Conservation (phyloP, 2,797 vertebrate species). For the Adelosebastes latens region DNA sequence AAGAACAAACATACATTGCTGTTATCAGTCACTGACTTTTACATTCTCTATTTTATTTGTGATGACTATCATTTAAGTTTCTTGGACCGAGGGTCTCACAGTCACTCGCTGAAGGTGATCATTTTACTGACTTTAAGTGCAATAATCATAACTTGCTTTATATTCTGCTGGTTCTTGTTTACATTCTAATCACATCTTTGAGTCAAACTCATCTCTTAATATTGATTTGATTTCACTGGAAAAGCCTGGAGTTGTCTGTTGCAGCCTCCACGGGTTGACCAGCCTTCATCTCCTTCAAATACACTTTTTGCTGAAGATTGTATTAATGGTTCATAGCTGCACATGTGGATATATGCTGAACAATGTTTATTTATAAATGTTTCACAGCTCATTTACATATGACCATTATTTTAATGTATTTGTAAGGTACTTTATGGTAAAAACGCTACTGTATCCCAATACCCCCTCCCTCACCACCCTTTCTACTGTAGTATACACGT, state of each 20-base stretch:
- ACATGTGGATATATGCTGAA: slow-evolving; percentile 29
- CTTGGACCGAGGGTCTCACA: neutral
- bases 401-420: slow-evolving; percentile 33
- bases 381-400: slow-evolving; percentile 8
- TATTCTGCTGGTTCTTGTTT: slow-evolving; percentile 62
- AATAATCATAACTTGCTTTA: slow-evolving; percentile 65
- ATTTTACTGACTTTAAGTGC: slow-evolving; percentile 70
- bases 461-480: neutral
- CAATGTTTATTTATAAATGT: slow-evolving; percentile 47
- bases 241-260: slow-evolving; percentile 23
- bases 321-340: slow-evolving; percentile 41
- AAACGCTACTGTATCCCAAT: slow-evolving; percentile 22
- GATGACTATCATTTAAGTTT: slow-evolving; percentile 38
- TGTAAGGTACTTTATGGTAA: slow-evolving; percentile 29
- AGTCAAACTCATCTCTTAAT: slow-evolving; percentile 34
- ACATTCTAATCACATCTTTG: slow-evolving; percentile 52
- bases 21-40: slow-evolving; percentile 25
- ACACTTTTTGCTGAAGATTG: slow-evolving; percentile 31
- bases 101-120: neutral
- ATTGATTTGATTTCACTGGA: slow-evolving; percentile 15
- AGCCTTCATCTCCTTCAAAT: slow-evolving; percentile 28
- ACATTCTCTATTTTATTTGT: slow-evolving; percentile 32
- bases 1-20: slow-evolving; percentile 49
- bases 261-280: neutral
- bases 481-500: slow-evolving; percentile 12